These are phyloP conservation scores for Oryzias dopingdopingensis DNA, from an alignment of 2,797 vertebrate genomes.

Conservation along the genomic window DNA sequence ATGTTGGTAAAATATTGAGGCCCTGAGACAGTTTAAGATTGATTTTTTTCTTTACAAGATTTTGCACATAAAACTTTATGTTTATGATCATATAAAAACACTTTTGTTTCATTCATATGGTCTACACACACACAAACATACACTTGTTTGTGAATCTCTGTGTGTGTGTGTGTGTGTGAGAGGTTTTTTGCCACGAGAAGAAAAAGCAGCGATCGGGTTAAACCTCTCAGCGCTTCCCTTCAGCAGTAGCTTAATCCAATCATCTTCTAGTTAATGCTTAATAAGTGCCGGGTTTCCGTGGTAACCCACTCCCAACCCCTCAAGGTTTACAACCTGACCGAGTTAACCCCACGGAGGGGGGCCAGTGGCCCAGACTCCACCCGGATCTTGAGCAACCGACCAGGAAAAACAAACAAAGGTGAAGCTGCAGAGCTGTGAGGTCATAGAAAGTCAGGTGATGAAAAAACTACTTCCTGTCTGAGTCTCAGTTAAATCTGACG, in stretches of 20 bases:
- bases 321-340: slow-evolving; percentile 11
- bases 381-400: too few relatives aligned
- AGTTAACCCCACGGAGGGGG: too few relatives aligned
- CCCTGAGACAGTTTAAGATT: too few relatives aligned
- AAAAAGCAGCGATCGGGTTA: slow-evolving; percentile 62
- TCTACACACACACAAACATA: slow-evolving; percentile 5
- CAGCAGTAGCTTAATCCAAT: slow-evolving; percentile 64
- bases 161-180: neutral
- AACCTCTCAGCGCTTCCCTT: slow-evolving; percentile 58
- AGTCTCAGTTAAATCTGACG: too few relatives aligned
- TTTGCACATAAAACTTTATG: neutral
- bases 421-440: too few relatives aligned
- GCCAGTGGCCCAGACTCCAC: too few relatives aligned
- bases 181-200: neutral
- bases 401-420: too few relatives aligned
- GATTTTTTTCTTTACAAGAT: too few relatives aligned
- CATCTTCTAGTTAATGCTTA: slow-evolving; percentile 50
- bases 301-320: slow-evolving; percentile 50
- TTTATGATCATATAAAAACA: neutral
- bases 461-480: too few relatives aligned
- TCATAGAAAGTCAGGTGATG: too few relatives aligned
- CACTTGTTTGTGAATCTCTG: slow-evolving; percentile 9
- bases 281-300: slow-evolving; percentile 56
- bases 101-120: neutral
- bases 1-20: too few relatives aligned